phyloP scores from a whole-genome alignment of 2,113 vertebrate species.

The Sinocyclocheilus anshuiensis region DNA sequence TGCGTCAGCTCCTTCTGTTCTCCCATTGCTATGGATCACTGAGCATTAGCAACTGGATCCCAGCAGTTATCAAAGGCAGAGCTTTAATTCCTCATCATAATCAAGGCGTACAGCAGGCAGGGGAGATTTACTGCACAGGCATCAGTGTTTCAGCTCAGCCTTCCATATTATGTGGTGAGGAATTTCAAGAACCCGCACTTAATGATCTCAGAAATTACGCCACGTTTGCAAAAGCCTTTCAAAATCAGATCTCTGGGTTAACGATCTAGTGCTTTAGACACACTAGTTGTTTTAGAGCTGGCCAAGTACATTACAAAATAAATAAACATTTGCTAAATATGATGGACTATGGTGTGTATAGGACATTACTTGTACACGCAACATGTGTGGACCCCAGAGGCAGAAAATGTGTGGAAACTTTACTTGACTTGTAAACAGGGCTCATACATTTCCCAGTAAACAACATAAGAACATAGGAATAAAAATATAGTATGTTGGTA shows the following conservation, averaged over 20 bases:
- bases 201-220: constrained; percentile 19
- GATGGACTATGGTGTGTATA: neutral
- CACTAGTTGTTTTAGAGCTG: neutral
- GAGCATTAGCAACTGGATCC: constrained; percentile 39
- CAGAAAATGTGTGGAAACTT: constrained; percentile 57
- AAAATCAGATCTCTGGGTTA: neutral
- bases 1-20: constrained; percentile 28
- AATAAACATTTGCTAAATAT: neutral
- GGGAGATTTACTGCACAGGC: constrained; percentile 19
- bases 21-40: constrained; percentile 47
- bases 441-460: constrained; percentile 60
- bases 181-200: constrained; percentile 34
- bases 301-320: neutral
- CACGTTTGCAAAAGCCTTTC: constrained; percentile 27
- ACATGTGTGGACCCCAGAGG: constrained; percentile 57
- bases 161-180: constrained; percentile 3
- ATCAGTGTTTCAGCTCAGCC: constrained; percentile 22
- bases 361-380: constrained; percentile 3
- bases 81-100: constrained; percentile 46
- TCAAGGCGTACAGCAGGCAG: constrained; percentile 28
- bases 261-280: constrained; percentile 17
- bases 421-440: constrained; percentile 65
- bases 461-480: constrained; percentile 62
- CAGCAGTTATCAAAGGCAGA: constrained; percentile 43
- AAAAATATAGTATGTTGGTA: constrained; percentile 43